A percentile compares a stretch with the other conserved stretches of the same genome.
phyloP scores from a whole-genome alignment of 2,797 vertebrate species.

The Channa striata region DNA sequence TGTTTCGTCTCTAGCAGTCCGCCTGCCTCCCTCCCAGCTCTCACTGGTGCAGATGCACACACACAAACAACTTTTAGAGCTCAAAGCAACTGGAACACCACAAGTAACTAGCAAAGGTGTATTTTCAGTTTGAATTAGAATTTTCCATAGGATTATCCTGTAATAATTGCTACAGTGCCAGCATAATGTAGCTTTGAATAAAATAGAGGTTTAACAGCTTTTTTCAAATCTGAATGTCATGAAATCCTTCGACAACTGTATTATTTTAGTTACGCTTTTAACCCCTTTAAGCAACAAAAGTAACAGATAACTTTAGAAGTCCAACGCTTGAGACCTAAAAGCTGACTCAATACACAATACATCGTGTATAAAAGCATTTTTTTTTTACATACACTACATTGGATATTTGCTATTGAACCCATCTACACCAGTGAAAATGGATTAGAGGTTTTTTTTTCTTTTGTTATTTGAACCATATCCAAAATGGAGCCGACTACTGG shows the following conservation, averaged over 20 bases:
- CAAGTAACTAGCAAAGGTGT: conserved; percentile 4
- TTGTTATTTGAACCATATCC: not conserved
- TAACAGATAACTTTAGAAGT: too few species aligned
- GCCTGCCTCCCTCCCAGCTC: not conserved
- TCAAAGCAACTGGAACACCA: conserved; percentile 1
- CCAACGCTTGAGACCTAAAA: too few species aligned
- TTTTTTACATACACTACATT: not conserved
- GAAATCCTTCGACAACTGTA: not conserved
- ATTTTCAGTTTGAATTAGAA: too few species aligned
- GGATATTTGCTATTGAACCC: conserved; percentile 4
- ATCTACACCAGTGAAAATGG: conserved; percentile 4
- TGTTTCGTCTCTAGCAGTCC: not conserved
- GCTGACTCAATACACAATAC: not conserved
- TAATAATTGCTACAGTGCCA: too few species aligned
- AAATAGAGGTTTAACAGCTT: not conserved
- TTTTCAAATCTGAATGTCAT: too few species aligned
- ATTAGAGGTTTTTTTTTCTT: not conserved
- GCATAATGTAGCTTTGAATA: too few species aligned
- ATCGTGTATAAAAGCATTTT: not conserved
- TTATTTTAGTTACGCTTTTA: not conserved
- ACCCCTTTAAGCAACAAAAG: not conserved
- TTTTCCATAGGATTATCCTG: too few species aligned
- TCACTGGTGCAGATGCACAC: conserved; percentile 18
- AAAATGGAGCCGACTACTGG: not conserved
- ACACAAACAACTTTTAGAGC: conserved; percentile 7